A percentile compares a stretch with the other conserved stretches of the same genome.
phyloP scores from a whole-genome alignment of 2,113 vertebrate genomes.

The Scomber scombrus region DNA sequence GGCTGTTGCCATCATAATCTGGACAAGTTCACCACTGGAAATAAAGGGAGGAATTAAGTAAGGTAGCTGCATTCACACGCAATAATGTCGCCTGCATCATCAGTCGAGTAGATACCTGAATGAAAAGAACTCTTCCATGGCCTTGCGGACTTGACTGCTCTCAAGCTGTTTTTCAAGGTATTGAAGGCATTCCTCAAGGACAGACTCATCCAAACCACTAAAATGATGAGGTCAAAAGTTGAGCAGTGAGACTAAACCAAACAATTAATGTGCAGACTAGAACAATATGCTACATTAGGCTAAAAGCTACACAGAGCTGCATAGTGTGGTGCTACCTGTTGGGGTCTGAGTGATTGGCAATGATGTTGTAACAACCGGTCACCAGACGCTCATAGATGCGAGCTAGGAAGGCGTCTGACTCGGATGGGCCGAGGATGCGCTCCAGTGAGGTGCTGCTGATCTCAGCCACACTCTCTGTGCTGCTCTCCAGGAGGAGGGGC shows the following conservation, averaged over 20 bases:
- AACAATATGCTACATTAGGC: background rate
- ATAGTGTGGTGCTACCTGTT: conserved; percentile 85
- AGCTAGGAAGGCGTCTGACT: conserved; percentile 95
- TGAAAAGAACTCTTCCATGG: conserved; percentile 99
- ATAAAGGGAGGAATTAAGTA: conserved; percentile 30
- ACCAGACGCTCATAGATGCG: conserved; percentile 95
- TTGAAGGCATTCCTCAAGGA: conserved; percentile 96
- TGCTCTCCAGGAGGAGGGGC: conserved; percentile 94
- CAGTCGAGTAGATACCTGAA: conserved; percentile 86
- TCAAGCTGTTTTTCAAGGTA: conserved; percentile 98
- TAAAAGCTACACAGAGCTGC: background rate
- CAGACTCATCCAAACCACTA: conserved; percentile 95
- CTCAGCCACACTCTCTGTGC: conserved; percentile 96
- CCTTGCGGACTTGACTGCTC: conserved; percentile 95
- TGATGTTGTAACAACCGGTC: conserved; percentile 95
- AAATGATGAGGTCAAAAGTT: background rate
- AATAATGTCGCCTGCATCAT: background rate
- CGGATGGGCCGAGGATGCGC: conserved; percentile 93
- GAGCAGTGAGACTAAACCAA: background rate
- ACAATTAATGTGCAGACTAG: background rate
- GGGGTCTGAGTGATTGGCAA: conserved; percentile 95
- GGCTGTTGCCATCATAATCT: conserved; percentile 99
- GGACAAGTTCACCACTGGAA: conserved; percentile 94
- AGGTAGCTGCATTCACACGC: background rate
- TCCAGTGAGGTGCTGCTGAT: conserved; percentile 95